These are phyloP conservation scores for Varanus komodoensis DNA, from an alignment of 2,113 vertebrate genomes.

Conservation along the genomic window DNA sequence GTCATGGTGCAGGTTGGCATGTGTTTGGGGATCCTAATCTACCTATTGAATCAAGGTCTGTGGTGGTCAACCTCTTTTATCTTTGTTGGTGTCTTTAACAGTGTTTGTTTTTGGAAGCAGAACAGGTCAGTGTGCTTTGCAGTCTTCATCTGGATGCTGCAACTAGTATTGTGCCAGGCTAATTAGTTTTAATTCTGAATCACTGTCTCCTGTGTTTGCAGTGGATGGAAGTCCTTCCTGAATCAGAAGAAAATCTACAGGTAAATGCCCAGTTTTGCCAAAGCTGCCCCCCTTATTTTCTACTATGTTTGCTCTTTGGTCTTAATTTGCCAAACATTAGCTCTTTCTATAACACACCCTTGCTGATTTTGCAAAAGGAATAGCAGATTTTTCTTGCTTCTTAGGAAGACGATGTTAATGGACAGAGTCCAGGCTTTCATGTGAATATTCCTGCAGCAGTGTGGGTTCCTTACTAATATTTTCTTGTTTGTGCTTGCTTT, in stretches of 20 bases:
- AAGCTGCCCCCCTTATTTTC: background rate
- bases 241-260: background rate
- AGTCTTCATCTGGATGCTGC: background rate
- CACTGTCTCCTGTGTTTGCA: background rate
- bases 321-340: constrained; percentile 1
- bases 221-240: background rate
- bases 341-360: background rate
- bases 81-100: background rate
- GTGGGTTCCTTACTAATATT: background rate
- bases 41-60: background rate
- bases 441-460: background rate
- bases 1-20: background rate
- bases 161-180: background rate
- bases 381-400: background rate
- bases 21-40: background rate
- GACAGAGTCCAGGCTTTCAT: background rate
- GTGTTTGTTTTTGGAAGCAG: background rate
- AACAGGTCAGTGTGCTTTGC: background rate
- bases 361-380: background rate
- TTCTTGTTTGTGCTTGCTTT: constrained; percentile 54
- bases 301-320: background rate
- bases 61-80: background rate
- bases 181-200: background rate
- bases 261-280: background rate
- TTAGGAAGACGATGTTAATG: background rate